Base-by-base conservation (phyloP, 1,140 invertebrate genomes). In the Leptinotarsa lineolata region DNA sequence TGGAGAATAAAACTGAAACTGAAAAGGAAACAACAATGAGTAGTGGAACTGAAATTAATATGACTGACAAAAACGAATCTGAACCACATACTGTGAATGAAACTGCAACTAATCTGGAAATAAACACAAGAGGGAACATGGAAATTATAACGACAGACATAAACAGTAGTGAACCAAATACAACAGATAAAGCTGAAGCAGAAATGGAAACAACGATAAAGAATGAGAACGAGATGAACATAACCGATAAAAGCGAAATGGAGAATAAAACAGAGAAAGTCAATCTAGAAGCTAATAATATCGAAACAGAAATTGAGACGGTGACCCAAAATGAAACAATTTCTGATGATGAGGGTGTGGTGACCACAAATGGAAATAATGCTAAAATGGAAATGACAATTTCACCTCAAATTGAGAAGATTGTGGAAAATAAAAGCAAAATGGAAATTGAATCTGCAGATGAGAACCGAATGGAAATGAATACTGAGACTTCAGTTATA, bases 401-500 rank as follows among this genome's bases (percentile, higher is more conserved):
- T 39, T 39, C 30, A 39, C 30, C 30, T 39, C 30, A 39, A 39
- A 8, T 39, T 39, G 30, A 39, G 8, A 60, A 73, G 24, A 69
- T 75, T 20, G 68, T 69, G 69, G 74, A 75, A 54, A 76, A 79
- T 70, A 77, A 80, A 73, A 73, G 75, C 13, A 15, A 58, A 5
- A 60, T 60, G 5, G 59, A 60, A 60, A 18, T 18, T 60, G 59
- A 72, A 30, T n/a, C 72, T 65, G 15, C 24, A 13, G 59, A 60
- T 18, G 46, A 54, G 45, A 73, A n/a, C 70, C 20, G 58, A 44
- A 46, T 13, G 48, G 48, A 54, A 54, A 54, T 54, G 48, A 54
- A 54, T 15, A 54, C 15, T n/a, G 48, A 54, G 48, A 15, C 15
- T 16, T 8, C 48, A 8, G n/a, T 54, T n/a, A 2, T 54, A 54